Evolutionary conservation across 2,113 vertebrate species (phyloP).

Genomic region (Neotoma lepida): DNA sequence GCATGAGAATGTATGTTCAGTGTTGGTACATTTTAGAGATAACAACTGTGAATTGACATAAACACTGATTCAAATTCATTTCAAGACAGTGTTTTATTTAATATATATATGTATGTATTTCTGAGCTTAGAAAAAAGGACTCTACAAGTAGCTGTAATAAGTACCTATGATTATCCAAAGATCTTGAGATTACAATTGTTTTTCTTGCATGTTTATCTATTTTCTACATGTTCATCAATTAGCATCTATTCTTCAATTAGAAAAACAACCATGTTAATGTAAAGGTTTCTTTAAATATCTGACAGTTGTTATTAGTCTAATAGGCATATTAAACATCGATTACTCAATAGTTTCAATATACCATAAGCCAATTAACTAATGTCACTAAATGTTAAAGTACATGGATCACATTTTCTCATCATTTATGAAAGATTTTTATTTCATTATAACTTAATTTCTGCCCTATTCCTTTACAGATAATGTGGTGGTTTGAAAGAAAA

Average conservation of each 20-base stretch:
- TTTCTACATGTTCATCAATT: slow-evolving; percentile 38
- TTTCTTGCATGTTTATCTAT: slow-evolving; percentile 36
- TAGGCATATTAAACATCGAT: not conserved
- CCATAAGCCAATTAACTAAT: slow-evolving; percentile 27
- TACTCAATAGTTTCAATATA: slow-evolving; percentile 24
- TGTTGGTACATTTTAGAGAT: slow-evolving; percentile 26
- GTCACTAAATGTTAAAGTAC: not conserved
- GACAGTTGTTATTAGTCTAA: not conserved
- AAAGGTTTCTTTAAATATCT: slow-evolving; percentile 49
- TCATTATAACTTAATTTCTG: slow-evolving; percentile 51
- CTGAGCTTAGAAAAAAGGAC: not conserved
- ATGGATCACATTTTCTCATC: not conserved
- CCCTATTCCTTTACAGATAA: slow-evolving; percentile 25
- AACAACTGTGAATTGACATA: not conserved
- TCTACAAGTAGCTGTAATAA: not conserved
- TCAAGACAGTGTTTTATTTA: not conserved
- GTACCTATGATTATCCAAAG: not conserved
- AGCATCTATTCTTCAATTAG: slow-evolving; percentile 37
- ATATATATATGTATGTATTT: not conserved
- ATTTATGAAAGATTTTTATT: not conserved
- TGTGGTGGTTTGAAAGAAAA: not conserved
- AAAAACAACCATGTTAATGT: not conserved
- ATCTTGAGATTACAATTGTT: slow-evolving; percentile 4
- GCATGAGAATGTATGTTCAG: not conserved
- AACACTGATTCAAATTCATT: not conserved